Evolutionary conservation across 1,140 invertebrate species (phyloP).

Genomic region (Papilio xuthus): DNA sequence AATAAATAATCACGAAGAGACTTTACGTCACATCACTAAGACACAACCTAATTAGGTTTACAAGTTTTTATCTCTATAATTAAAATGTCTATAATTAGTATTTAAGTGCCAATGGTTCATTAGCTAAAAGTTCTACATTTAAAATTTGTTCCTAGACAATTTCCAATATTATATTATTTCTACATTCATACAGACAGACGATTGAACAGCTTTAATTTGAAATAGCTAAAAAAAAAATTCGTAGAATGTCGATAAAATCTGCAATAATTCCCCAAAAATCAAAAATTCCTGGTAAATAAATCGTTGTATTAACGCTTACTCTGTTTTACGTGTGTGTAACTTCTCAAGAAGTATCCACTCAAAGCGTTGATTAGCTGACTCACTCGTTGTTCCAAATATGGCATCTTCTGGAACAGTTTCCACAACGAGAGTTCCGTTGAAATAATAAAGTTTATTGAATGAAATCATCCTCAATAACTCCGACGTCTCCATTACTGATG

Average conservation of each 20-base stretch:
- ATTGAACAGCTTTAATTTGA: too few relatives aligned
- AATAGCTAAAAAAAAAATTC: too few relatives aligned
- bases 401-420: constrained; percentile 33
- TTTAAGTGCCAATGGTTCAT: background rate
- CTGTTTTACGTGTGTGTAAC: background rate
- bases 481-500: background rate
- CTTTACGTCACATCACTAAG: background rate
- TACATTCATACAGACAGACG: too few relatives aligned
- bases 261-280: too few relatives aligned
- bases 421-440: constrained; percentile 31
- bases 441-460: constrained; percentile 41
- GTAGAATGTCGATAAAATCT: too few relatives aligned
- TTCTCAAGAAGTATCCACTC: background rate
- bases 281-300: too few relatives aligned
- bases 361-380: constrained; percentile 26
- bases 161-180: background rate
- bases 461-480: constrained; percentile 44
- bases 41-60: background rate
- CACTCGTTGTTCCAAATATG: constrained; percentile 6
- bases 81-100: background rate
- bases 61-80: background rate
- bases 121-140: background rate
- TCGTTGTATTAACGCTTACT: background rate
- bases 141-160: background rate
- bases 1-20: background rate